Percentiles rank a stretch among this genome's conserved stretches.
phyloP scores from a whole-genome alignment of 2,113 vertebrate species.

The Scomber japonicus region DNA sequence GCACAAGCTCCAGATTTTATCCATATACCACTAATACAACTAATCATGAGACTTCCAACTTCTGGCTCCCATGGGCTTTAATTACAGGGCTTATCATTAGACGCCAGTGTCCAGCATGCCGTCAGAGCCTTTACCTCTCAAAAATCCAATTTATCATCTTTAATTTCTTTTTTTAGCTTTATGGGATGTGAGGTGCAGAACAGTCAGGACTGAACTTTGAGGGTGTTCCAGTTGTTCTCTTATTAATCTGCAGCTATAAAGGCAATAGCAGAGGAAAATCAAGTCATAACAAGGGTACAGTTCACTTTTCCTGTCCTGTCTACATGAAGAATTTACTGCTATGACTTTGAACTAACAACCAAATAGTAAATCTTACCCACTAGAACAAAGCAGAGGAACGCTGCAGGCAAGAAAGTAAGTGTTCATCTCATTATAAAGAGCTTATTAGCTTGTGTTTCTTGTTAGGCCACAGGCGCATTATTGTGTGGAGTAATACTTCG shows the following conservation, averaged over 20 bases:
- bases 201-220: constrained; percentile 44
- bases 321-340: constrained; percentile 69
- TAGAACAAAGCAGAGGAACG: constrained; percentile 44
- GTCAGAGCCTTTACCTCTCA: constrained; percentile 42
- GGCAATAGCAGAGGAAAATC: constrained; percentile 26
- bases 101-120: constrained; percentile 35
- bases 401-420: constrained; percentile 43
- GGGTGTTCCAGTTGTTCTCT: constrained; percentile 68
- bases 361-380: constrained; percentile 70
- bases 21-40: not conserved
- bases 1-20: constrained; percentile 3
- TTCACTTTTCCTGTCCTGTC: constrained; percentile 70
- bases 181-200: constrained; percentile 55
- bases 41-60: constrained; percentile 3
- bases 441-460: constrained; percentile 70
- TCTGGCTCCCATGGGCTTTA: constrained; percentile 9
- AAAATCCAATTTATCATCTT: constrained; percentile 55
- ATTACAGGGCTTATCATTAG: constrained; percentile 37
- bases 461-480: constrained; percentile 65
- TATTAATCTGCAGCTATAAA: constrained; percentile 73
- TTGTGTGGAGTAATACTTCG: constrained; percentile 59
- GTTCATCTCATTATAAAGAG: constrained; percentile 61
- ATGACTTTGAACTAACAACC: constrained; percentile 71
- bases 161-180: constrained; percentile 41
- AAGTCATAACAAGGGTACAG: constrained; percentile 54